Base-by-base conservation (phyloP, 2,888 invertebrate species). In the Choreutis nemorana region DNA sequence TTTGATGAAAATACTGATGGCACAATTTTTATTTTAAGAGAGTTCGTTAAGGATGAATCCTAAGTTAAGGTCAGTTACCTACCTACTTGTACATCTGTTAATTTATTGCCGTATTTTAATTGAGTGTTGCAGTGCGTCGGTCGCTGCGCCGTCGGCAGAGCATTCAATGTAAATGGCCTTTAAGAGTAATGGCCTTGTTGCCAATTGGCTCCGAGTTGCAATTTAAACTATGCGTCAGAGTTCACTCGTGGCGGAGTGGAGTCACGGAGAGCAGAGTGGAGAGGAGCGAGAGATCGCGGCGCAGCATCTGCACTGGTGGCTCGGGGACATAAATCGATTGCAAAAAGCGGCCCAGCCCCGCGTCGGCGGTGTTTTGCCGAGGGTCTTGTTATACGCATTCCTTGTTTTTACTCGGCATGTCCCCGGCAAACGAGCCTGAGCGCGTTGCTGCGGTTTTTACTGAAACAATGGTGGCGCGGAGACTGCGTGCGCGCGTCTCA, bases 101-200 rank as follows among this genome's bases (percentile, higher is more conserved):
- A 73, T 72, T 68, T 70, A 70, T 62, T 54, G 59, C 50, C 55
- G 59, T 60, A 68, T 71, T 73, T 73, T 73, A 75, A 73, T 72
- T 71, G 67, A 52, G 52, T 44, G 48, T 45, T 44, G 54, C 58
- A 53, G 55, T 60, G 42, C 52, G 54, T 44, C 43, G n/a, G 46
- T 39, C 37, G 34, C 40, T 40, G 39, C 34, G 32, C 44, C 49
- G 47, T 48, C 50, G 42, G 44, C 8, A 12, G 50, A 41, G 62
- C 73, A 75, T 75, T 75, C 73, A 75, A 75, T 75, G 73, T 68
- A 66, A 75, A 75, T 75, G 67, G 45, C 58, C 43, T 49, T 52
- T 47, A 44, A 55, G 57, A 65, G 62, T 66, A 62, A 68, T 66
- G 70, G 62, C 54, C 55, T 53, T 49, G 55, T 51, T 45, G 56